Evolutionary conservation across 2,888 invertebrate genomes (phyloP).

Genomic region (Gastracanthus pulcherrimus): DNA sequence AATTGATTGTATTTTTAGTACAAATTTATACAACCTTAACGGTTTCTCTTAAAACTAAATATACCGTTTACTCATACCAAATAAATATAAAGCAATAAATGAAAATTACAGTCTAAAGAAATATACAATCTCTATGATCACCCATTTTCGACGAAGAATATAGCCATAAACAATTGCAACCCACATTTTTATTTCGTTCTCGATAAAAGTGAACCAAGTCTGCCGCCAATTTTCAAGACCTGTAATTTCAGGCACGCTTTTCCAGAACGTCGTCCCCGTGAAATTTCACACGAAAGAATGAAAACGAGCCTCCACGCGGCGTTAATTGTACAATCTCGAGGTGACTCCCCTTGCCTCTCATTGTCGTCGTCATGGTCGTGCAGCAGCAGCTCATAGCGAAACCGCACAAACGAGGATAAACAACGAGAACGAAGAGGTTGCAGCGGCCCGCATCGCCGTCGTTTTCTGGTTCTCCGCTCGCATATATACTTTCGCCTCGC

Average conservation of each 20-base stretch:
- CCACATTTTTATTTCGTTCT: background rate
- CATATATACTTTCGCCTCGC: constrained; percentile 40
- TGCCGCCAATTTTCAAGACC: too few relatives aligned
- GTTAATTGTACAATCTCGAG: background rate
- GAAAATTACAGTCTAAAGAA: background rate
- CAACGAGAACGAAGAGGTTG: constrained; percentile 1
- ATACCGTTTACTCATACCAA: background rate
- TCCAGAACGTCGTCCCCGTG: background rate
- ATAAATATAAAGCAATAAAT: background rate
- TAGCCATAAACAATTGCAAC: background rate
- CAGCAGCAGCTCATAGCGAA: too few relatives aligned
- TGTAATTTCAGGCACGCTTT: background rate
- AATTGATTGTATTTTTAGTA: too few relatives aligned
- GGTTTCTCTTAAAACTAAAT: background rate
- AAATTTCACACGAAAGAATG: background rate
- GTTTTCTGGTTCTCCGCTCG: background rate
- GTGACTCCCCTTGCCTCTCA: background rate
- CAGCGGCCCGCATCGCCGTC: background rate
- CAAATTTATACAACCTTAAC: too few relatives aligned
- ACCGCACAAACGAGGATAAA: background rate
- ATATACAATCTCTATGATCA: background rate
- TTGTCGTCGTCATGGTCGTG: background rate
- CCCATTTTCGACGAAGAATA: background rate
- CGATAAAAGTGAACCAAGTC: too few relatives aligned
- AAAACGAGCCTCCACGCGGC: background rate